phyloP scores from a whole-genome alignment of 2,113 vertebrate genomes.

The Phycodurus eques region DNA sequence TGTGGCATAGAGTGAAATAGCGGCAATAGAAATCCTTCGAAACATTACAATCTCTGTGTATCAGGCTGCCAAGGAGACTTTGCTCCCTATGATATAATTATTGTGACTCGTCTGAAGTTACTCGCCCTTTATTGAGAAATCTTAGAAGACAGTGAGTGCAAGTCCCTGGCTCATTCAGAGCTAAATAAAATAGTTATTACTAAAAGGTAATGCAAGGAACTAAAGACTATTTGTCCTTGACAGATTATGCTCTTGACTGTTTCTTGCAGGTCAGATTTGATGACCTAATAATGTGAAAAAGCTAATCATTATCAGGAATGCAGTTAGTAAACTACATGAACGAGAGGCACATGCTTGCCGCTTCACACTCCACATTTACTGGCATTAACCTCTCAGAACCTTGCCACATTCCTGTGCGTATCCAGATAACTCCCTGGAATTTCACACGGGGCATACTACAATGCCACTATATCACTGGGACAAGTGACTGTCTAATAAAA shows the following conservation, averaged over 20 bases:
- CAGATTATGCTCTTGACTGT: not conserved
- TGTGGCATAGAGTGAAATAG: slow-evolving; percentile 7
- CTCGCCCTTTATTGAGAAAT: slow-evolving; percentile 8
- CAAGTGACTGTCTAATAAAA: not conserved
- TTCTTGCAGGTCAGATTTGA: not conserved
- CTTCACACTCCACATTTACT: slow-evolving; percentile 25
- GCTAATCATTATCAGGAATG: not conserved
- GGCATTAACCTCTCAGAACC: slow-evolving; percentile 41
- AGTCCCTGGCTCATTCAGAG: not conserved
- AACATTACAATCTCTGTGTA: slow-evolving; percentile 12
- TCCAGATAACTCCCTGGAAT: slow-evolving; percentile 55
- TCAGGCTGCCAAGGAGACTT: not conserved
- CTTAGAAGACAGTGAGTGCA: not conserved
- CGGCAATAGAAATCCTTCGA: slow-evolving; percentile 16
- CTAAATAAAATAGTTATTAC: slow-evolving; percentile 1
- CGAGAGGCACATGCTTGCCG: slow-evolving; percentile 1
- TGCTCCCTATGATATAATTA: slow-evolving; percentile 1
- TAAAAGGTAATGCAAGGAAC: not conserved
- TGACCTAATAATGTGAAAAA: not conserved
- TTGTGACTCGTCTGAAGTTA: not conserved
- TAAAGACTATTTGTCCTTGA: not conserved
- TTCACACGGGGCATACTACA: slow-evolving; percentile 32
- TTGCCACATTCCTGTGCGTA: slow-evolving; percentile 59
- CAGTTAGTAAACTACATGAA: not conserved
- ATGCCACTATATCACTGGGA: slow-evolving; percentile 6